Percentiles rank a stretch among this genome's conserved stretches.
Conservation (phyloP, 1,140 invertebrate species). For the Drosophila ambigua region DNA sequence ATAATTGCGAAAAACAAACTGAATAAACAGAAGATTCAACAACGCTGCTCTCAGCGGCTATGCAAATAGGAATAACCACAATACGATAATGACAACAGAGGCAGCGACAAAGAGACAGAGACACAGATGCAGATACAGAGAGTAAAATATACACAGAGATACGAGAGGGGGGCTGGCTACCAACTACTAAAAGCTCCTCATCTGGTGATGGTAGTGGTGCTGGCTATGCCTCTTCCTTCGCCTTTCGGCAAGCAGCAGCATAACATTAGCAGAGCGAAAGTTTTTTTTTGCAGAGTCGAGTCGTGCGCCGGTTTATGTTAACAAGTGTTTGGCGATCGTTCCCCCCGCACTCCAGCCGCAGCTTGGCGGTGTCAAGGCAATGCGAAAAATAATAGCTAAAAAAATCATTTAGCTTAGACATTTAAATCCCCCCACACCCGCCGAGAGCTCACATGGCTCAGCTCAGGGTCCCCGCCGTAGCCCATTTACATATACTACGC, state of each 20-base stretch:
- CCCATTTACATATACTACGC: background rate
- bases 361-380: slow-evolving; percentile 36
- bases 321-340: slow-evolving; percentile 51
- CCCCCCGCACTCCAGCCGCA: slow-evolving; percentile 17
- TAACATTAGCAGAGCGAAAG: slow-evolving; percentile 58
- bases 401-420: background rate
- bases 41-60: slow-evolving; percentile 23
- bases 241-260: slow-evolving; percentile 8
- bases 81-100: slow-evolving; percentile 43
- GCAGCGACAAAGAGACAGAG: slow-evolving; percentile 7
- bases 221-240: no score
- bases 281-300: slow-evolving; percentile 26
- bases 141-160: no score
- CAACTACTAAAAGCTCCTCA: no score
- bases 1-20: slow-evolving; percentile 62
- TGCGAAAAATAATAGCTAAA: slow-evolving; percentile 5
- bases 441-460: slow-evolving; percentile 5
- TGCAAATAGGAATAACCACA: slow-evolving; percentile 35
- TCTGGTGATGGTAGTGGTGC: no score
- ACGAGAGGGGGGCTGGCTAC: no score
- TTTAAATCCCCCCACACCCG: slow-evolving; percentile 17
- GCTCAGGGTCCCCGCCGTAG: background rate
- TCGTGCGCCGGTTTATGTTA: slow-evolving; percentile 45
- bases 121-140: background rate
- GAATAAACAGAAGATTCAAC: slow-evolving; percentile 43